These are phyloP conservation scores for Nerophis lumbriciformis DNA, from an alignment of 2,113 vertebrate species.

Conservation along the genomic window DNA sequence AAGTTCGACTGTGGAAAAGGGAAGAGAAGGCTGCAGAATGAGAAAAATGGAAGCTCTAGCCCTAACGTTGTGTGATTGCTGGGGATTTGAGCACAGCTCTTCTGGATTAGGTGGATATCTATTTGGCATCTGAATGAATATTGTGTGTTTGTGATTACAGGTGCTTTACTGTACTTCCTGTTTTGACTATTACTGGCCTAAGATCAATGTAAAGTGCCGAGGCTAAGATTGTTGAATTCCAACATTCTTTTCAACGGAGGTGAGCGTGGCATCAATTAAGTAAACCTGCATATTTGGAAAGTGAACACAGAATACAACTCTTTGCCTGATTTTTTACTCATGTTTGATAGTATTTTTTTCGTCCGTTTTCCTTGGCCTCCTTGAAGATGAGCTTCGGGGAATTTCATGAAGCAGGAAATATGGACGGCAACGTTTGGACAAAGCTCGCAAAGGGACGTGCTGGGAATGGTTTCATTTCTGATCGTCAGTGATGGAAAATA, in stretches of 20 bases:
- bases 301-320: conserved; percentile 2
- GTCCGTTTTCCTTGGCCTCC: conserved; percentile 23
- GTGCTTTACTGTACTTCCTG: conserved; percentile 16
- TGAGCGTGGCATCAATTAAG: conserved; percentile 14
- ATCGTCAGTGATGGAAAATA: conserved; percentile 20
- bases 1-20: conserved; percentile 7
- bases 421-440: conserved; percentile 12
- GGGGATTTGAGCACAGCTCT: conserved; percentile 33
- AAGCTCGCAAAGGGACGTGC: conserved; percentile 1
- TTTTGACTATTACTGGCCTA: conserved; percentile 9
- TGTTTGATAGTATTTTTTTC: background rate
- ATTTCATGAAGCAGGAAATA: conserved; percentile 14
- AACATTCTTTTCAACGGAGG: conserved; percentile 20
- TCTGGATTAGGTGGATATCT: conserved; percentile 37
- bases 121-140: conserved; percentile 23
- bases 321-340: too few species aligned
- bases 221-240: conserved; percentile 15
- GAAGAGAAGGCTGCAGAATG: conserved; percentile 1
- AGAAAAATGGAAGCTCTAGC: conserved; percentile 15
- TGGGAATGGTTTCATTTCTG: conserved; percentile 16
- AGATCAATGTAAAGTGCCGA: conserved; percentile 7
- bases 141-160: conserved; percentile 1
- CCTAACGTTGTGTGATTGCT: conserved; percentile 28
- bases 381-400: conserved; percentile 21
- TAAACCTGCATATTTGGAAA: conserved; percentile 1